phyloP scores from a whole-genome alignment of 2,797 vertebrate genomes.

The Rousettus madagascariensis region DNA sequence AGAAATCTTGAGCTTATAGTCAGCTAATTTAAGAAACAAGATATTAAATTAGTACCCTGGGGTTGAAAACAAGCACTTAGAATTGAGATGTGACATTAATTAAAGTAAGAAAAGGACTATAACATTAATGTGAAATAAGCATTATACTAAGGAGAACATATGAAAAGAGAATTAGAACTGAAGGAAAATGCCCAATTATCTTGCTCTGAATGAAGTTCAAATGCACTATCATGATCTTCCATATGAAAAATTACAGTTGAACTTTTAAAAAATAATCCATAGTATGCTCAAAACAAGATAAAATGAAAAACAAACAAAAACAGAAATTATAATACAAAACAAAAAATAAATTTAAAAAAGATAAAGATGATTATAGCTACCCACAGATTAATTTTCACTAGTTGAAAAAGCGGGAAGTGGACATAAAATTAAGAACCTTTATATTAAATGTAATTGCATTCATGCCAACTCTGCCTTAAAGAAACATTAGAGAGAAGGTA shows the following conservation, averaged over 20 bases:
- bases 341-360: neutral
- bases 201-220: slow-evolving; percentile 64
- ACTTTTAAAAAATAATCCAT: neutral
- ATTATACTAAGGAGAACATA: slow-evolving; percentile 67
- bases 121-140: slow-evolving; percentile 62
- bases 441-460: neutral
- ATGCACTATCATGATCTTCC: slow-evolving; percentile 35
- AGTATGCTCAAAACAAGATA: neutral
- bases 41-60: slow-evolving; percentile 72
- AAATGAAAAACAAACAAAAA: neutral
- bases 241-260: slow-evolving; percentile 45
- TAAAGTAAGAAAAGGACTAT: slow-evolving; percentile 67
- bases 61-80: slow-evolving; percentile 70
- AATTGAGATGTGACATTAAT: slow-evolving; percentile 79
- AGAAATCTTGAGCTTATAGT: slow-evolving; percentile 65
- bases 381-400: neutral
- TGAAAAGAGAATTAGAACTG: slow-evolving; percentile 63
- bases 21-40: slow-evolving; percentile 73
- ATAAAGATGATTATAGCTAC: neutral
- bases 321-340: neutral
- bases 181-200: slow-evolving; percentile 66
- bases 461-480: neutral
- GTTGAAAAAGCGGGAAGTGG: neutral
- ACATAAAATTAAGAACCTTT: neutral
- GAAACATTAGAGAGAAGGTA: fast-evolving